Conservation (phyloP, 2,797 vertebrate species). For the Nannoperca australis region DNA sequence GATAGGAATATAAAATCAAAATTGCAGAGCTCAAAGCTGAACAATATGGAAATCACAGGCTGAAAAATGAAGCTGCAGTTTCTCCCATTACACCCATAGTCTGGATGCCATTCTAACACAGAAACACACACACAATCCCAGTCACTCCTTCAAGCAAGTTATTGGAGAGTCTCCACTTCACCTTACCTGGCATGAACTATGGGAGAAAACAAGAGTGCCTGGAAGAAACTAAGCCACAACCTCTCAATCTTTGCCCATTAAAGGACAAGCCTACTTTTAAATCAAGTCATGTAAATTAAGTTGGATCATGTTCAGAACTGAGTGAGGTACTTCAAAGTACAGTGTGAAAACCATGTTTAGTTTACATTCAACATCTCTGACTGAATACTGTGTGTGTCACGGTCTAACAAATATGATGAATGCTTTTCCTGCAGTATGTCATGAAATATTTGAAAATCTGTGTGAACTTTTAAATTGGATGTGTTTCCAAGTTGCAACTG, state of each 20-base stretch:
- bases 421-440: not conserved
- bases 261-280: not conserved
- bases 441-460: slow-evolving; percentile 11
- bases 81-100: not conserved
- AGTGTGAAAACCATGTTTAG: not conserved
- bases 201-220: not conserved
- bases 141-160: not conserved
- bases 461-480: not conserved
- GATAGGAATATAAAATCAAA: not conserved
- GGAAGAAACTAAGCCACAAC: not conserved
- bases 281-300: slow-evolving; percentile 1
- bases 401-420: slow-evolving; percentile 1
- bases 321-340: not conserved
- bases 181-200: not conserved
- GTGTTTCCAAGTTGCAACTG: not conserved
- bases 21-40: not conserved
- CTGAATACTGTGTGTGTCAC: not conserved
- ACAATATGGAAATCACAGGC: not conserved
- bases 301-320: slow-evolving; percentile 1
- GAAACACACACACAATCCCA: not conserved
- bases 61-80: not conserved
- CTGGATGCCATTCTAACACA: too few species aligned
- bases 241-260: slow-evolving; percentile 3
- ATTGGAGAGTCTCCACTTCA: not conserved
- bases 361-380: slow-evolving; percentile 1